These are phyloP conservation scores for Leucophenga montana DNA, from an alignment of 2,888 invertebrate species.

Conservation along the genomic window DNA sequence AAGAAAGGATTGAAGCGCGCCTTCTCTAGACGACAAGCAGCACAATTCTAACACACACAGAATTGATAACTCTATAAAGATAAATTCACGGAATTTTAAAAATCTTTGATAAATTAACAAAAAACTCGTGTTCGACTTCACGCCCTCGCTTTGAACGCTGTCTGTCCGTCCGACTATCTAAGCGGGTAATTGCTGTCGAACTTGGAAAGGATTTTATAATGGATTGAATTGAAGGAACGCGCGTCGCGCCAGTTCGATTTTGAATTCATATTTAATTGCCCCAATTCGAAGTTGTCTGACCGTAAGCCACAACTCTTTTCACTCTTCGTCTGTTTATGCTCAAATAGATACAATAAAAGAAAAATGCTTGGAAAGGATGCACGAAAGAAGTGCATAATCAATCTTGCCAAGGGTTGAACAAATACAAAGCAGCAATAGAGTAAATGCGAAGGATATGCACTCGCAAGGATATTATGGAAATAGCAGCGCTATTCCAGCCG, in stretches of 20 bases:
- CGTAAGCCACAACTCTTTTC: slow-evolving; percentile 55
- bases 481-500: slow-evolving; percentile 40
- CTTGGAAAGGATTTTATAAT: not conserved
- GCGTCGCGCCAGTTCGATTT: not conserved
- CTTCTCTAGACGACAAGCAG: not conserved
- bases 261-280: slow-evolving; percentile 57
- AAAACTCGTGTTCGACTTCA: slow-evolving; percentile 64
- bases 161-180: not conserved
- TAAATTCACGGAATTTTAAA: slow-evolving; percentile 53
- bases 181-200: slow-evolving; percentile 15
- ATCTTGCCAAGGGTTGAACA: slow-evolving; percentile 68
- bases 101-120: slow-evolving; percentile 63
- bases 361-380: not conserved
- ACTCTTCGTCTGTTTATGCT: slow-evolving; percentile 52
- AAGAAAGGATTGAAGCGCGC: slow-evolving; percentile 4
- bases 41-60: slow-evolving; percentile 7
- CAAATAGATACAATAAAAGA: slow-evolving; percentile 22
- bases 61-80: slow-evolving; percentile 19
- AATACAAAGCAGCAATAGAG: slow-evolving; percentile 48
- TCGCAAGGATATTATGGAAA: slow-evolving; percentile 41
- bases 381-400: slow-evolving; percentile 64
- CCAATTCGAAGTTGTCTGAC: slow-evolving; percentile 57
- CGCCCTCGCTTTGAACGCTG: slow-evolving; percentile 51
- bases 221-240: slow-evolving; percentile 49
- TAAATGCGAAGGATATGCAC: slow-evolving; percentile 55